Evolutionary conservation across 2,797 vertebrate genomes (phyloP).

Genomic region (Platyrinchus mystaceus): DNA sequence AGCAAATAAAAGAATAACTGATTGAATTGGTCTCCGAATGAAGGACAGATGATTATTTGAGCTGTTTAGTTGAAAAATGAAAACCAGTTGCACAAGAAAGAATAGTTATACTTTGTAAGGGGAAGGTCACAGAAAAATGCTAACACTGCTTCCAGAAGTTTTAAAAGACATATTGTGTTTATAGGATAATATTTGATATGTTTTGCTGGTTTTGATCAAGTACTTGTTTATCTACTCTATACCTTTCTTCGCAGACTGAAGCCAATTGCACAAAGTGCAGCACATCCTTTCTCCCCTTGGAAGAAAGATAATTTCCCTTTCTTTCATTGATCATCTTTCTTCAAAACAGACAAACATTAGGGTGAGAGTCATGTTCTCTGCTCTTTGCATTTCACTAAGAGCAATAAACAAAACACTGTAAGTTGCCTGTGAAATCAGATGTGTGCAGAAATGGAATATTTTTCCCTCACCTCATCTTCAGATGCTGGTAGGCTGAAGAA

Average conservation of each 20-base stretch:
- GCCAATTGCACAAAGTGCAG: background rate
- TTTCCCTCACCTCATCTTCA: background rate
- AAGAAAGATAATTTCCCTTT: background rate
- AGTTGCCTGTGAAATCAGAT: background rate
- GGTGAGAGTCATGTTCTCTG: background rate
- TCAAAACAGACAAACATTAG: background rate
- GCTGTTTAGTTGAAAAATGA: background rate
- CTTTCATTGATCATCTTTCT: background rate
- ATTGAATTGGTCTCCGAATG: background rate
- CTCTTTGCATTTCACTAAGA: background rate
- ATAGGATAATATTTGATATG: background rate
- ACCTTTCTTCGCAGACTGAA: background rate
- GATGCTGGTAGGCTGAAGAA: background rate
- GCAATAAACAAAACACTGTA: accelerated
- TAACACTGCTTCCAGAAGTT: background rate
- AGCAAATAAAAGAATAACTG: background rate
- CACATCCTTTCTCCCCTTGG: background rate
- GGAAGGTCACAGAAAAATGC: background rate
- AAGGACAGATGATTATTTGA: background rate
- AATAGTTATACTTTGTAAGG: background rate
- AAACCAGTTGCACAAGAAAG: background rate
- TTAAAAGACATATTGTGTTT: background rate
- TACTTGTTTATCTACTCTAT: background rate
- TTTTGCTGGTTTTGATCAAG: background rate
- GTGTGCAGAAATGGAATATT: background rate